Base-by-base conservation (phyloP, 2,888 invertebrate genomes). In the Andrena chrysosceles region DNA sequence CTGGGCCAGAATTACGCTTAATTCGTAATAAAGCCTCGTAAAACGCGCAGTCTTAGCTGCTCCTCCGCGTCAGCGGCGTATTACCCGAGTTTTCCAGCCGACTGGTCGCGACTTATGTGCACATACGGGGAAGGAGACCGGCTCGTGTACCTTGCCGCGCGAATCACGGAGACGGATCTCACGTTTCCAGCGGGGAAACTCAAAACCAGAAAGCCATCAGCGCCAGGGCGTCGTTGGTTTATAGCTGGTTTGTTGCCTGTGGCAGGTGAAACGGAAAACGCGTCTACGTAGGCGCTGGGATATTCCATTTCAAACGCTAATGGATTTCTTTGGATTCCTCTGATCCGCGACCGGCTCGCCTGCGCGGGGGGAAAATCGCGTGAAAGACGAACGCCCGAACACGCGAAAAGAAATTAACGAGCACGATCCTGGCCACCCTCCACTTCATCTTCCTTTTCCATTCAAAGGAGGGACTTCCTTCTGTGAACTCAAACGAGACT, bases 11-110 rank as follows among this genome's bases (percentile, higher is more conserved):
- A 78, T 79, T 72, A 73, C 76, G 77, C 56, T 87, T 85, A 89
- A 89, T 89, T 87, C 85, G 90, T 88, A 91, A 91, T 91, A 92
- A 93, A 92, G 54, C 88, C 85, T 81, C 83, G 83, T 68, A 82
- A 85, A 89, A 87, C 83, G 80, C 85, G 74, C 80, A 76, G 86
- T 89, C 89, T 91, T 90, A 89, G 91, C 90, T 91, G 84, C 89
- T 91, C 86, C 84, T 68, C 49, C 52, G 86, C 75, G 84, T 54
- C 31, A 33, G 69, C 35, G 60, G 63, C 49, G 71, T 54, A 67
- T 75, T 60, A 66, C 72, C 52, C 75, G 52, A 69, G 64, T 68
- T 63, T 64, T 72, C 70, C 29, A 1, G 13, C 23, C 48, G 20
- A 48, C 29, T 49, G 31, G 10, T 8, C 2, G 6, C 54, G 20